Conservation (phyloP, 2,888 invertebrate species). For the Diadegma fenestrale region DNA sequence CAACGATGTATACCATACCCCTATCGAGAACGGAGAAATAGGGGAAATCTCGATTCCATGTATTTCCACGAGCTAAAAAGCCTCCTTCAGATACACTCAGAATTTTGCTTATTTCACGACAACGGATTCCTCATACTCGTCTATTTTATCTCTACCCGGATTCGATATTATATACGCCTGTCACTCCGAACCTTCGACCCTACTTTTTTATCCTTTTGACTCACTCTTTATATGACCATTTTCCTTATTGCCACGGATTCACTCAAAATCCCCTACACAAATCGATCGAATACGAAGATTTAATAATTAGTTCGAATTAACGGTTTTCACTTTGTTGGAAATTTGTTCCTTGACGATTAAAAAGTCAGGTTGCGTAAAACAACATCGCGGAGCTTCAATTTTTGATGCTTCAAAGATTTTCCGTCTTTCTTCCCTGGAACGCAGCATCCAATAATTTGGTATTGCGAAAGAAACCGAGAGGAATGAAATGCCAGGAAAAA, state of each 20-base stretch:
- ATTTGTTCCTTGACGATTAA: neutral
- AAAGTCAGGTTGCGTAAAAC: neutral
- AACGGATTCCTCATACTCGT: constrained; percentile 24
- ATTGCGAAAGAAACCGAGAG: neutral
- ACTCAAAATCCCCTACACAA: neutral
- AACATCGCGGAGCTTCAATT: neutral
- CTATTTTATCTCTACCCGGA: constrained; percentile 46
- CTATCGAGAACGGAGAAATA: constrained; percentile 43
- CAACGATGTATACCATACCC: neutral
- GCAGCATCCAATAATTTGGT: neutral
- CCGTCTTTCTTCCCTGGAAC: no score
- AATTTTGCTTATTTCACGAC: constrained; percentile 54
- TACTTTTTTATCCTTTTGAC: neutral
- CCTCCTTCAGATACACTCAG: constrained; percentile 23
- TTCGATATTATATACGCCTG: constrained; percentile 28
- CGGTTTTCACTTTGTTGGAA: neutral
- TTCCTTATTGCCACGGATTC: neutral
- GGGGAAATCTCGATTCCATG: constrained; percentile 53
- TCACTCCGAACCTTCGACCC: constrained; percentile 15
- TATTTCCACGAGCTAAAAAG: constrained; percentile 7
- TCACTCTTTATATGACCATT: neutral
- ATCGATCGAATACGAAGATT: neutral
- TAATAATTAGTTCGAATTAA: neutral
- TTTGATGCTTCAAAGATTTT: neutral
- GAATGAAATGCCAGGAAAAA: neutral